These are phyloP conservation scores for Scortum barcoo DNA, from an alignment of 2,113 vertebrate genomes.

Conservation along the genomic window DNA sequence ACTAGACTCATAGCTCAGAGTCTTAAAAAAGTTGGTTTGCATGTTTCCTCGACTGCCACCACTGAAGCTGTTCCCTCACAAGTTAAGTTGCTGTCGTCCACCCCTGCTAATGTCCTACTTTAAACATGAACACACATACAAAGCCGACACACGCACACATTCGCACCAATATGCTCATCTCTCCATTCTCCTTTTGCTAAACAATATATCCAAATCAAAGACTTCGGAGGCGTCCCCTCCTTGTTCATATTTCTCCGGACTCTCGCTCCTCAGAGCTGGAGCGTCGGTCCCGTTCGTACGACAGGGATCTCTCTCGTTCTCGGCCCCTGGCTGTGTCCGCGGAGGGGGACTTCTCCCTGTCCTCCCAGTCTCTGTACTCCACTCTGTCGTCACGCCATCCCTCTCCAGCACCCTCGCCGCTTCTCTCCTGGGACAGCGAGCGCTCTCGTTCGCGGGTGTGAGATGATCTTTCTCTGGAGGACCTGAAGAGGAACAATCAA, in stretches of 20 bases:
- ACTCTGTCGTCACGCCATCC: conserved; percentile 58
- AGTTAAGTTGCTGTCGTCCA: conserved; percentile 7
- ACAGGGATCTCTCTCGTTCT: conserved; percentile 81
- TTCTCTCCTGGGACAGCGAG: conserved; percentile 73
- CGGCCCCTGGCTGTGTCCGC: conserved; percentile 69
- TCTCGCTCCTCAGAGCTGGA: conserved; percentile 87
- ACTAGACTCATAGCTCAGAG: conserved; percentile 1
- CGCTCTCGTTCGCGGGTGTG: conserved; percentile 76
- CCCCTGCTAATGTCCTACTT: conserved; percentile 48
- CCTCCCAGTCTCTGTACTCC: conserved; percentile 63
- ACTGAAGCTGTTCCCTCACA: conserved; percentile 33
- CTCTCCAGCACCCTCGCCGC: conserved; percentile 60
- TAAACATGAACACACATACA: conserved; percentile 62
- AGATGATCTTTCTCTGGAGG: conserved; percentile 78
- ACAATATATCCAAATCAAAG: conserved; percentile 63
- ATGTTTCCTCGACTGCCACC: conserved; percentile 46
- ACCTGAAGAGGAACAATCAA: conserved; percentile 24
- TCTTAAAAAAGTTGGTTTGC: conserved; percentile 59
- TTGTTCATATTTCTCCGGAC: conserved; percentile 84
- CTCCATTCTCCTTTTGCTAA: conserved; percentile 55
- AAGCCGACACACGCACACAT: conserved; percentile 31
- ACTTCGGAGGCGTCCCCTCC: conserved; percentile 23
- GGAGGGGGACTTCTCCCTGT: conserved; percentile 71
- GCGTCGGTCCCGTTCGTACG: conserved; percentile 79
- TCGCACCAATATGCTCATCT: conserved; percentile 18